Evolutionary conservation across 2,113 vertebrate genomes (phyloP).

Genomic region (Lophotis ruficrista): DNA sequence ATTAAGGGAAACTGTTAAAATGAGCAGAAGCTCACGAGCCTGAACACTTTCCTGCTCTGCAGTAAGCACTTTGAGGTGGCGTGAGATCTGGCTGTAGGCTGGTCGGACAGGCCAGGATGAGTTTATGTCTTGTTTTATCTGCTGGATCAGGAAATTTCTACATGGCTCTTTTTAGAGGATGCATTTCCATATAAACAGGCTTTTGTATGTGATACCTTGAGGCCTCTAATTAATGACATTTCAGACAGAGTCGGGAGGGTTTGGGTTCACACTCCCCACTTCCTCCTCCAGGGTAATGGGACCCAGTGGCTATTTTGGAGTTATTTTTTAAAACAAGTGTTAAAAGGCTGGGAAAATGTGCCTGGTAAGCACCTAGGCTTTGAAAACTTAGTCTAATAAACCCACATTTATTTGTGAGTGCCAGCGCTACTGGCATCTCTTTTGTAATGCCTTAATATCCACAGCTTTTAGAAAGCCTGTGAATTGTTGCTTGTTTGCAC

Average conservation of each 20-base stretch:
- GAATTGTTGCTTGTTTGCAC: slow-evolving; percentile 15
- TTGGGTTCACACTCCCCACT: neutral
- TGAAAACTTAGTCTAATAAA: slow-evolving; percentile 3
- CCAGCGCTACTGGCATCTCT: neutral
- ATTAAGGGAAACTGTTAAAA: neutral
- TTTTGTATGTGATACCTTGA: slow-evolving; percentile 44
- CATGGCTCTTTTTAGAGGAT: neutral
- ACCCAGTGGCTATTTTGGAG: slow-evolving; percentile 23
- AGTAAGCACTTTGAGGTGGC: neutral
- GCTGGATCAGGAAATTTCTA: slow-evolving; percentile 25
- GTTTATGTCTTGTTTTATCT: slow-evolving; percentile 36
- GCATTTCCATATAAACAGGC: slow-evolving; percentile 45
- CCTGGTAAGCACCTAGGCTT: neutral
- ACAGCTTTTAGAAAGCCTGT: slow-evolving; percentile 24
- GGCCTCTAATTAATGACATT: slow-evolving; percentile 45
- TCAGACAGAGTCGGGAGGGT: slow-evolving; percentile 11
- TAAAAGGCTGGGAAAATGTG: slow-evolving; percentile 36
- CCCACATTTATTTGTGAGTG: neutral
- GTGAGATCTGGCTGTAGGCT: neutral
- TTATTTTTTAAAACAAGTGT: slow-evolving; percentile 33
- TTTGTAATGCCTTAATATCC: neutral
- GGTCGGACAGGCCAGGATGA: neutral
- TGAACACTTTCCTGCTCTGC: neutral
- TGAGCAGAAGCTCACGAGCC: neutral
- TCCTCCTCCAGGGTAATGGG: slow-evolving; percentile 1